Evolutionary conservation across 2,113 vertebrate genomes (phyloP), one percentile per base, ranked within the genome.

Genomic region (Gila orcuttii): DNA sequence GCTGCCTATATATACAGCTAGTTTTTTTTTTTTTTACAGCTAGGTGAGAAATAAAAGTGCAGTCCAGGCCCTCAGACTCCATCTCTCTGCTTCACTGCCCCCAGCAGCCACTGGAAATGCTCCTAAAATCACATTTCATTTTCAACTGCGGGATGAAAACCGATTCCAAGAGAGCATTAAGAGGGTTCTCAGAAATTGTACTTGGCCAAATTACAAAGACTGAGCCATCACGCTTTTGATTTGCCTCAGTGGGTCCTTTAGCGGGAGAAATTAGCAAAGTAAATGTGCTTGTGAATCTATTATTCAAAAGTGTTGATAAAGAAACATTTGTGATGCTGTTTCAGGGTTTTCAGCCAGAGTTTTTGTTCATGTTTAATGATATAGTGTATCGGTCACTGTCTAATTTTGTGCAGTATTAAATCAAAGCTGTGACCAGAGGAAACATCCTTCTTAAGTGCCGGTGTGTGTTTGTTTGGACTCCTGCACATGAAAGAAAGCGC

Each of bases 111-210:
- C 80, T 69, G 60, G 45, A 82, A 55, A 15, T 15, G 62, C 42
- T 36, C 42, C 28, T 33, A 33, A 82, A 82, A 69, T 82, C 80
- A 82, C 64, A 82, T 36, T 68, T 82, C 78, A 52, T 69, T 33
- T 69, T 11, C 80, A 81, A 47, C 36, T 82, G 59, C 39, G 0
- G 39, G 52, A 68, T 36, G 62, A 55, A 82, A 69, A 52, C 45
- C 15, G 64, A 31, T 36, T 82, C 64, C 25, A 13, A 69, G 47
- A 33, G 64, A 23, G 45, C 45, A 10, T 69, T 82, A 36, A 82
- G 79, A 82, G n/a, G 45, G 8, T 69, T 82, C 80, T 36, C 45
- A 82, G 80, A 82, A 82, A 82, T 33, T 52, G 45, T 6, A 55
- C 19, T 82, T 50, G 33, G 3, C n/a, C 79, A 82, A 69, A 82